Percentiles rank a stretch among this genome's conserved stretches.
These are phyloP conservation scores for Tiliqua scincoides DNA, from an alignment of 2,113 vertebrate species.

Conservation along the genomic window DNA sequence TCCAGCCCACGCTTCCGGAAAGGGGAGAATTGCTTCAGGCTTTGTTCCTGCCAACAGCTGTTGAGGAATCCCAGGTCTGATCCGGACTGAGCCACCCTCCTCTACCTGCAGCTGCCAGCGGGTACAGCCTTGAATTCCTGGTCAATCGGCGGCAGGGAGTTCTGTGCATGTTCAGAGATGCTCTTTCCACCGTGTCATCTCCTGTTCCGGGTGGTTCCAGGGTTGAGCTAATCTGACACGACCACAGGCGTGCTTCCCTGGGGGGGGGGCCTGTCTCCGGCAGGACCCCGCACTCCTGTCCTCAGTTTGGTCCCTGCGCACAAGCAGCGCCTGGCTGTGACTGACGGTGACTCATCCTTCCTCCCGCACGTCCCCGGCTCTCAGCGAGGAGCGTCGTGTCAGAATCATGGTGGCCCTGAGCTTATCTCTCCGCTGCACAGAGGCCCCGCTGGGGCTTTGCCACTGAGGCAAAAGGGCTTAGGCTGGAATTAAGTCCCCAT, in stretches of 20 bases:
- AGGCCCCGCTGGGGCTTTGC: neutral
- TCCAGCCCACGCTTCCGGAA: too few relatives aligned
- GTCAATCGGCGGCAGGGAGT: too few relatives aligned
- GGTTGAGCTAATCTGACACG: too few relatives aligned
- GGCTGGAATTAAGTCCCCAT: constrained; percentile 9
- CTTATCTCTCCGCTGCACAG: constrained; percentile 11
- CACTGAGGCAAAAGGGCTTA: neutral
- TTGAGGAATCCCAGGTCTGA: too few relatives aligned
- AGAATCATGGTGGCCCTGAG: neutral
- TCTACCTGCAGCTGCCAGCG: neutral
- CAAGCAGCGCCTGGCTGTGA: too few relatives aligned
- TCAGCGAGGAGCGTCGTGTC: neutral
- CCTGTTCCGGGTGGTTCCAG: neutral
- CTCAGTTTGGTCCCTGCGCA: neutral
- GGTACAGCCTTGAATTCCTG: neutral
- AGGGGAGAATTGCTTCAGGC: too few relatives aligned
- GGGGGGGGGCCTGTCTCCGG: neutral
- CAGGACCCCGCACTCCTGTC: too few relatives aligned
- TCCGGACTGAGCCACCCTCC: neutral
- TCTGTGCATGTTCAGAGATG: neutral
- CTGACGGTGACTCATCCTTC: neutral
- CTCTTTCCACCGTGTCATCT: neutral
- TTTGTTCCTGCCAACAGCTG: neutral
- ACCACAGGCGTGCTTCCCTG: neutral
- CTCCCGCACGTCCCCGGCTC: neutral